These are phyloP conservation scores for Xiphorhynchus elegans DNA, from an alignment of 2,113 vertebrate genomes.

Conservation along the genomic window DNA sequence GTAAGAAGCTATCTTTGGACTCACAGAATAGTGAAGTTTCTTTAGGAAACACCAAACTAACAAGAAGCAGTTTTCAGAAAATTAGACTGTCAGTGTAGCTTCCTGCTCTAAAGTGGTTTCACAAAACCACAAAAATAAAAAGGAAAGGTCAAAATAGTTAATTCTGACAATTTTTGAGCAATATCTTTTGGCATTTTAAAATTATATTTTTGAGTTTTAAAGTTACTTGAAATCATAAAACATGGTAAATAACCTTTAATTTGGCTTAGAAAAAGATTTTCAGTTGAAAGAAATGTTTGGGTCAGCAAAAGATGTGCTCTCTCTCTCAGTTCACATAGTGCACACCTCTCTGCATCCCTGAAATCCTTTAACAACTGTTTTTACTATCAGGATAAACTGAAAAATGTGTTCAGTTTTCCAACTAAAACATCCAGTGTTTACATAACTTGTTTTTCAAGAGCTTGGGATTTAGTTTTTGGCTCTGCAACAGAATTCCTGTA, in stretches of 20 bases:
- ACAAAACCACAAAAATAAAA: neutral
- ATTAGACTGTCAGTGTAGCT: neutral
- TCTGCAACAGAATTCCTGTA: neutral
- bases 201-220: neutral
- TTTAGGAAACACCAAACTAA: neutral
- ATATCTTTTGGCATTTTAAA: neutral
- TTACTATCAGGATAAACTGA: neutral
- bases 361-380: conserved; percentile 3
- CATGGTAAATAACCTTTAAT: neutral
- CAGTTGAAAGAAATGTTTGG: neutral
- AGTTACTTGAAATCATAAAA: neutral
- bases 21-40: neutral
- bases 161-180: neutral
- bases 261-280: neutral
- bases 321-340: neutral
- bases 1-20: neutral
- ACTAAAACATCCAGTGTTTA: neutral
- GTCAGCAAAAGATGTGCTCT: neutral
- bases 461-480: neutral
- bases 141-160: neutral
- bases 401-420: conserved; percentile 28
- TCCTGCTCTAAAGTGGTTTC: neutral
- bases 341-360: neutral
- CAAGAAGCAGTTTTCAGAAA: neutral
- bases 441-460: neutral